Percentiles rank a stretch among this genome's conserved stretches.
phyloP scores from a whole-genome alignment of 2,888 invertebrate genomes.

The Euzophera pinguis region DNA sequence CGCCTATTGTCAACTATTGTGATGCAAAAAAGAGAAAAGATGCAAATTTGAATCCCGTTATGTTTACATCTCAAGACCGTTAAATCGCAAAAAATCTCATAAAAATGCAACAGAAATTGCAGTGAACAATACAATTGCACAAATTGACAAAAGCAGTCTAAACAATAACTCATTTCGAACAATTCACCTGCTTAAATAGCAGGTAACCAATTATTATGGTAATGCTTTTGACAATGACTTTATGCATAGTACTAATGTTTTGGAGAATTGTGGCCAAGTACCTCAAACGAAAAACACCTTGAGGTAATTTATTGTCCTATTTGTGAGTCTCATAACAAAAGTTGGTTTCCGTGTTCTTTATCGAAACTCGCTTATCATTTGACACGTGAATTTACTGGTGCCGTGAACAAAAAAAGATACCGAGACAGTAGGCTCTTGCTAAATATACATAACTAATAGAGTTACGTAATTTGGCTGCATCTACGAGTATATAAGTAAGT shows the following conservation, averaged over 20 bases:
- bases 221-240: slow-evolving; percentile 63
- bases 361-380: slow-evolving; percentile 62
- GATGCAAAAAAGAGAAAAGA: slow-evolving; percentile 57
- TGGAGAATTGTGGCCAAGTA: slow-evolving; percentile 69
- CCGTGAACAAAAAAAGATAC: slow-evolving; percentile 25
- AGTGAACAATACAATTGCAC: slow-evolving; percentile 42
- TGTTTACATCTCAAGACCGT: slow-evolving; percentile 65
- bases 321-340: slow-evolving; percentile 67
- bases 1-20: slow-evolving; percentile 49
- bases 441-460: slow-evolving; percentile 4
- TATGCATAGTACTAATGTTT: slow-evolving; percentile 60
- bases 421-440: slow-evolving; percentile 13
- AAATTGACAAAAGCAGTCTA: slow-evolving; percentile 52
- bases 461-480: not conserved
- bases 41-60: slow-evolving; percentile 62
- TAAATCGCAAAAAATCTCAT: slow-evolving; percentile 53
- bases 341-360: slow-evolving; percentile 75
- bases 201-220: slow-evolving; percentile 76
- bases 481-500: no score
- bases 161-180: slow-evolving; percentile 47
- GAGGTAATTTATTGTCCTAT: slow-evolving; percentile 72
- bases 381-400: slow-evolving; percentile 61
- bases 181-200: slow-evolving; percentile 66
- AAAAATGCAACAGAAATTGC: slow-evolving; percentile 43
- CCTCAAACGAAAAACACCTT: slow-evolving; percentile 65